phyloP scores from a whole-genome alignment of 1,140 invertebrate genomes.

The Babylonia areolata region DNA sequence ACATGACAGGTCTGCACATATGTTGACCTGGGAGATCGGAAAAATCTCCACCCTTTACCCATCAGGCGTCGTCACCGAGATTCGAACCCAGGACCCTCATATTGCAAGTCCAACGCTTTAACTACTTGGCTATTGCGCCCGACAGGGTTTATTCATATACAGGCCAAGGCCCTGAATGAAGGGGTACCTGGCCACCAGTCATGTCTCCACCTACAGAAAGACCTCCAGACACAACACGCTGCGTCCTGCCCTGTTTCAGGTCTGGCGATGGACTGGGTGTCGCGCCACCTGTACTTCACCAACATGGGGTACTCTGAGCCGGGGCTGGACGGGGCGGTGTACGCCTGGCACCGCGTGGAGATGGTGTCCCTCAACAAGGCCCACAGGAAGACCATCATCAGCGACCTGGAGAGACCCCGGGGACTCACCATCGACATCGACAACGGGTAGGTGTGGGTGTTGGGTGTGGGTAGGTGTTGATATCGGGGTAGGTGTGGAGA shows the following conservation, averaged over 20 bases:
- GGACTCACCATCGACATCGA: conserved; percentile 56
- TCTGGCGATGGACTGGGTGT: conserved; percentile 58
- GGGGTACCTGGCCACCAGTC: too few relatives aligned
- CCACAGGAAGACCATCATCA: conserved; percentile 53
- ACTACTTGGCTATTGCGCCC: too few relatives aligned
- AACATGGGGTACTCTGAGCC: conserved; percentile 58
- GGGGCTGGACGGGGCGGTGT: conserved; percentile 53
- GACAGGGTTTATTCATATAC: too few relatives aligned
- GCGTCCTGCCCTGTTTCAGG: conserved; percentile 43
- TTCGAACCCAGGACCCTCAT: too few relatives aligned
- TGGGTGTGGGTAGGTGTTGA: background rate
- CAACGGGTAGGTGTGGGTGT: conserved; percentile 37
- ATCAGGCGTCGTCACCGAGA: too few relatives aligned
- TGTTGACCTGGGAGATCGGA: too few relatives aligned
- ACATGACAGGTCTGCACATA: too few relatives aligned
- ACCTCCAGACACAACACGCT: too few relatives aligned
- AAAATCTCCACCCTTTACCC: too few relatives aligned
- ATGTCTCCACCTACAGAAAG: too few relatives aligned
- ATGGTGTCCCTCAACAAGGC: conserved; percentile 55
- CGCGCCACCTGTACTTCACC: conserved; percentile 57
- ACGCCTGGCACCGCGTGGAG: conserved; percentile 61
- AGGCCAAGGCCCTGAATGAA: too few relatives aligned
- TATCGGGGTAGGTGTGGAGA: background rate
- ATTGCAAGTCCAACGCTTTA: too few relatives aligned
- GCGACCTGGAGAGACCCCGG: conserved; percentile 55